Conservation (phyloP, 2,888 invertebrate species). For the Acrobasis repandana region DNA sequence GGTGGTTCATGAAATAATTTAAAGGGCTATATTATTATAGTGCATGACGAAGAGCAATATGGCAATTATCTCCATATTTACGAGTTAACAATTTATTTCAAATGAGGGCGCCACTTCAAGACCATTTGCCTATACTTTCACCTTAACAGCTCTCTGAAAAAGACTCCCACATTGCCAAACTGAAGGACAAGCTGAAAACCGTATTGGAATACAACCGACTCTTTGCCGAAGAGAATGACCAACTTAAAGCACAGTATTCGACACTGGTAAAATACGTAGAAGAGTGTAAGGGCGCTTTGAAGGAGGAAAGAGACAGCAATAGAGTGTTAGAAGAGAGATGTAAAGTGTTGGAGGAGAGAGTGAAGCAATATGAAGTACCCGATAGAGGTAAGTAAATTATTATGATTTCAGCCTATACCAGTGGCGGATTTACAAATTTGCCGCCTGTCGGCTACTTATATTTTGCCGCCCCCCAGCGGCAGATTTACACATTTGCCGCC, state of each 20-base stretch:
- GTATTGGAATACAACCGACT: slow-evolving; percentile 84
- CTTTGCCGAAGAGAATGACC: slow-evolving; percentile 84
- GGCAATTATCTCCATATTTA: too few species aligned
- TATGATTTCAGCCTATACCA: too few species aligned
- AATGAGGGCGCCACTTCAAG: too few species aligned
- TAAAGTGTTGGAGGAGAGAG: slow-evolving; percentile 60
- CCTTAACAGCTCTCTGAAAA: slow-evolving; percentile 80
- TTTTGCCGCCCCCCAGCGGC: too few species aligned
- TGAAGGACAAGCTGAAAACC: slow-evolving; percentile 84
- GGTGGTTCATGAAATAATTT: too few species aligned
- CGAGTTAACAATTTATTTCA: too few species aligned
- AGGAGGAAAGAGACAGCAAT: slow-evolving; percentile 67
- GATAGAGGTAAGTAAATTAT: slow-evolving; percentile 58
- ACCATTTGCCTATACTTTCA: too few species aligned
- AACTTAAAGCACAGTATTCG: slow-evolving; percentile 74
- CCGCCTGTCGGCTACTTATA: too few species aligned
- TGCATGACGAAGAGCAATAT: too few species aligned
- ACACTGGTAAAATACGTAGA: slow-evolving; percentile 78
- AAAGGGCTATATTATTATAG: too few species aligned
- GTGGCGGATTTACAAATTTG: too few species aligned
- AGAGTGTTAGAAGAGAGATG: slow-evolving; percentile 57
- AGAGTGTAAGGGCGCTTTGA: slow-evolving; percentile 75
- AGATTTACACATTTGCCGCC: too few species aligned
- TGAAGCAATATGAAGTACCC: slow-evolving; percentile 66
- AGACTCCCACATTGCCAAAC: slow-evolving; percentile 82